phyloP scores from a whole-genome alignment of 2,888 invertebrate genomes.

The Axea sp. region DNA sequence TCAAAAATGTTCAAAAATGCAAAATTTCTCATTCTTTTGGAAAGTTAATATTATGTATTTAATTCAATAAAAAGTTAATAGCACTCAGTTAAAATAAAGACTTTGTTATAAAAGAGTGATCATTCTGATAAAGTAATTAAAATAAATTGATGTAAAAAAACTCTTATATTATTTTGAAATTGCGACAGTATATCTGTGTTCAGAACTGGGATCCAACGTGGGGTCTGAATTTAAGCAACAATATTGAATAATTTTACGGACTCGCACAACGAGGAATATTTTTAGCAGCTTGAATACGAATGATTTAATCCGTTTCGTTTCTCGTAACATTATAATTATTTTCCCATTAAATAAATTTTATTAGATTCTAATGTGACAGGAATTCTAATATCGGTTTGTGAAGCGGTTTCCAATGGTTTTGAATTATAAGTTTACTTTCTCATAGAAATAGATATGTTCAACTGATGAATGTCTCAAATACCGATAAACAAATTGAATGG shows the following conservation, averaged over 20 bases:
- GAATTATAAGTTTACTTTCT: constrained; percentile 15
- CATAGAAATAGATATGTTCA: constrained; percentile 1
- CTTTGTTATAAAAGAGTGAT: too few species aligned
- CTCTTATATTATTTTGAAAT: too few species aligned
- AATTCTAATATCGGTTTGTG: constrained; percentile 2
- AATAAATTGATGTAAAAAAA: too few species aligned
- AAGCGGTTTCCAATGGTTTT: constrained; percentile 2
- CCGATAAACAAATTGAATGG: too few species aligned
- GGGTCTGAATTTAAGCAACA: constrained; percentile 22
- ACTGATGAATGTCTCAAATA: neutral
- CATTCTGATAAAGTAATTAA: too few species aligned
- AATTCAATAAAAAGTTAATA: too few species aligned
- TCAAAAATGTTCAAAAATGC: too few species aligned
- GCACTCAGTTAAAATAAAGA: too few species aligned
- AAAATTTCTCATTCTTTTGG: too few species aligned
- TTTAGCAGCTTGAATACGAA: neutral
- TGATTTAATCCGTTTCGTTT: constrained; percentile 12
- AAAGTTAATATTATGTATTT: too few species aligned
- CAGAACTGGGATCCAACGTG: constrained; percentile 20
- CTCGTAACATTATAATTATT: constrained; percentile 25
- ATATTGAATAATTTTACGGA: constrained; percentile 19
- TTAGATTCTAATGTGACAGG: constrained; percentile 1
- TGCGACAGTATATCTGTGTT: too few species aligned
- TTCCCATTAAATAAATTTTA: constrained; percentile 8
- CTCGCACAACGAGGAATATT: constrained; percentile 14